Evolutionary conservation across 1,140 invertebrate species (phyloP).

Genomic region (Drosophila mojavensis): DNA sequence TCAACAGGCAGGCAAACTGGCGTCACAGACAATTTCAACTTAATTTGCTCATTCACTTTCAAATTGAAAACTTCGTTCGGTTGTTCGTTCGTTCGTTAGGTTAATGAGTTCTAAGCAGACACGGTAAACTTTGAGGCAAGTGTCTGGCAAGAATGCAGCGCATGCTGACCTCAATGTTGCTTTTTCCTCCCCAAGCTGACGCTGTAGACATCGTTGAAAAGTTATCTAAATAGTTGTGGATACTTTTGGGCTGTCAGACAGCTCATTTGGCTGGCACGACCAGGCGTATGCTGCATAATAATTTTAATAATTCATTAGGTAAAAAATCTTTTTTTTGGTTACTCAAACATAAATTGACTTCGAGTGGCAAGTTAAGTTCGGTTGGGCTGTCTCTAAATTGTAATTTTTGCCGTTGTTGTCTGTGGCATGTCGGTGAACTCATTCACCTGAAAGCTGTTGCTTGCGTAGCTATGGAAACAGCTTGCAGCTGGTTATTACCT

Average conservation of each 20-base stretch:
- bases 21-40: neutral
- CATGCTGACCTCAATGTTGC: neutral
- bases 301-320: slow-evolving; percentile 54
- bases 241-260: slow-evolving; percentile 26
- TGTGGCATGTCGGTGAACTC: slow-evolving; percentile 41
- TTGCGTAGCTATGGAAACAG: slow-evolving; percentile 54
- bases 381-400: neutral
- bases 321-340: slow-evolving; percentile 16
- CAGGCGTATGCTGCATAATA: slow-evolving; percentile 38
- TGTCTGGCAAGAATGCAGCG: neutral
- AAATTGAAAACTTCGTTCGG: neutral
- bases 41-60: neutral
- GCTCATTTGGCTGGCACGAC: slow-evolving; percentile 20
- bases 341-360: slow-evolving; percentile 38
- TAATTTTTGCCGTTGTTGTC: slow-evolving; percentile 10
- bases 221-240: slow-evolving; percentile 41
- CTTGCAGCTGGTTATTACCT: slow-evolving; percentile 20
- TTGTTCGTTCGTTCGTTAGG: neutral
- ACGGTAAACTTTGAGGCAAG: neutral
- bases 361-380: slow-evolving; percentile 46
- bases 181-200: neutral
- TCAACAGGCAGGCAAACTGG: too few species aligned
- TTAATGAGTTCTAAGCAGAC: neutral
- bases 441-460: slow-evolving; percentile 10
- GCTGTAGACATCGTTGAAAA: slow-evolving; percentile 3